Base-by-base conservation (phyloP, 1,140 invertebrate species). In the Bombus sibiricus region DNA sequence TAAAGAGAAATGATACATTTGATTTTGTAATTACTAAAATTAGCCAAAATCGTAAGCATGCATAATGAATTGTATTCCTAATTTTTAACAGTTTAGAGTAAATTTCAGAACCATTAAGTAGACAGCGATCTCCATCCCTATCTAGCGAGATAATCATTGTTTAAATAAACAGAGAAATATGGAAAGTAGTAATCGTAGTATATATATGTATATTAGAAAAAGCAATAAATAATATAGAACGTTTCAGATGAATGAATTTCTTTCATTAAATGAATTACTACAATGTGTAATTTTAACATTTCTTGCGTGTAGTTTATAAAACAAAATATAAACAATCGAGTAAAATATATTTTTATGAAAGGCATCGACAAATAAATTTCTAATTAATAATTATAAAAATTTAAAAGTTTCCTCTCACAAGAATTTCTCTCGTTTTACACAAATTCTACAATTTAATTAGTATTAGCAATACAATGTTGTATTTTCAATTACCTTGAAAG, bases 51-150 rank as follows among this genome's bases (percentile, higher is more conserved):
- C 3, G 0, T 68, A 68, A 3, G 62, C 22, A 1, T 32, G 8
- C 0, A 34, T 28, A 1, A 41, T 3, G 0, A 41, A 41, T n/a
- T 43, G 6, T 32, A 72, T 32, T 22, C 5, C 3, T 43, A 43
- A 43, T 18, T 43, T 43, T 8, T 6, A 41, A 72, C 0, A n/a
- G 1, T 41, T 1, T 0, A 18, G 13, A 3, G 2, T 28, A 71
- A 15, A 62, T 41, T 62, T 73, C 37, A 74, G 72, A 76, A 83
- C 10, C 62, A 57, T 37, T 78, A 13, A 69, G 4, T 41, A 1
- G 37, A 71, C 2, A 88, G 1, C 79, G 75, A 74, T 41, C 72
- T 77, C 41, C 37, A 77, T 76, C 83, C 79, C 39, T 62, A 39
- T 10, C 2, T 25, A 41, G 8, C 59, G 5, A 43, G 62, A 86